Conservation (phyloP, 2,113 vertebrate species). For the Erpornis zantholeuca region DNA sequence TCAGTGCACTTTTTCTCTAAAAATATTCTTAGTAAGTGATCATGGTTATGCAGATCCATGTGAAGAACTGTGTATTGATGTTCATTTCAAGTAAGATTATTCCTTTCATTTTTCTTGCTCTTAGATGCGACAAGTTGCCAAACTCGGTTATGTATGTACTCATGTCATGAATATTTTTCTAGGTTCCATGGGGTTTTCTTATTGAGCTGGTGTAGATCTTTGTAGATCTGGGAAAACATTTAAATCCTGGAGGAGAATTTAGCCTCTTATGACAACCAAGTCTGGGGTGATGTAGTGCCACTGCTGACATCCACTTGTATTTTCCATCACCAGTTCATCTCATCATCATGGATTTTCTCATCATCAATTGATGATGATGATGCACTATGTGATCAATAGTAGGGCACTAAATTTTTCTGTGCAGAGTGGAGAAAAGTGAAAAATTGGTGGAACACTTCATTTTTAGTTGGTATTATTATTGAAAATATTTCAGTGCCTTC, state of each 20-base stretch:
- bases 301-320: background rate
- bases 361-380: background rate
- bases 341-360: background rate
- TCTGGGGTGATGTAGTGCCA: background rate
- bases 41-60: background rate
- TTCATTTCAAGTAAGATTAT: background rate
- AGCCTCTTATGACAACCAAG: background rate
- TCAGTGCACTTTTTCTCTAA: background rate
- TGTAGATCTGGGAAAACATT: background rate
- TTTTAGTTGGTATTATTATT: background rate
- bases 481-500: background rate
- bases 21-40: background rate
- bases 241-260: background rate
- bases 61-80: background rate
- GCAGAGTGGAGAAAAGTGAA: background rate
- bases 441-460: background rate
- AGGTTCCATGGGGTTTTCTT: background rate
- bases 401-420: background rate
- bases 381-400: background rate
- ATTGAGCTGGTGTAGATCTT: background rate
- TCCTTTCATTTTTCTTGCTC: background rate
- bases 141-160: background rate
- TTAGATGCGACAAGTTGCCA: background rate
- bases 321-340: background rate
- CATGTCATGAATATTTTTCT: background rate